These are phyloP conservation scores for Chaenocephalus aceratus DNA, from an alignment of 2,113 vertebrate species.

Conservation along the genomic window DNA sequence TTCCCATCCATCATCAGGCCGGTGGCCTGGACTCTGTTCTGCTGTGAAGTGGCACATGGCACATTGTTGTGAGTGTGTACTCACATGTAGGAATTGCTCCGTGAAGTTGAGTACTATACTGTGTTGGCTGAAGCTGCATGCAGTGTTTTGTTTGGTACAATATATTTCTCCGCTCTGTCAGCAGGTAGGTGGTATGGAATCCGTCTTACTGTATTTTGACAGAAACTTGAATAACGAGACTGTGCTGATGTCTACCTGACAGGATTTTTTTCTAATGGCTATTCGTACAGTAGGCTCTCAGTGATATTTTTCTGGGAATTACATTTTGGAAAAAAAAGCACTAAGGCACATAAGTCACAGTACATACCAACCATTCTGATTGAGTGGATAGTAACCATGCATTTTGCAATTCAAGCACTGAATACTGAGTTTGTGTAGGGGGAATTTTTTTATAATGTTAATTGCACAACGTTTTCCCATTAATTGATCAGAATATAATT, in stretches of 20 bases:
- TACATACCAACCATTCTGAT: not conserved
- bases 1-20: constrained; percentile 23
- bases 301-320: not conserved
- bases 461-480: constrained; percentile 4
- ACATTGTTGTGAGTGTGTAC: constrained; percentile 22
- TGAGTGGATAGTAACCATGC: not conserved
- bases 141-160: constrained; percentile 62
- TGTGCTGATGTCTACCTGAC: not conserved
- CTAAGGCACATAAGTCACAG: not conserved
- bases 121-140: constrained; percentile 37
- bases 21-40: constrained; percentile 43
- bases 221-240: constrained; percentile 41
- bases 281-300: not conserved
- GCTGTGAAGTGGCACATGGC: constrained; percentile 24
- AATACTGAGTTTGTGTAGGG: not conserved
- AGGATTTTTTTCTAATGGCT: not conserved
- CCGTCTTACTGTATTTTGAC: constrained; percentile 47
- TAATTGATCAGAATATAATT: not conserved
- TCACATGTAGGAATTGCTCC: constrained; percentile 40
- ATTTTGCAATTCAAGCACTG: not conserved
- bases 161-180: constrained; percentile 59
- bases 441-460: not conserved
- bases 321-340: constrained; percentile 8
- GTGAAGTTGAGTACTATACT: constrained; percentile 36
- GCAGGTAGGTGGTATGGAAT: constrained; percentile 60